A percentile compares a stretch with the other conserved stretches of the same genome.
Conservation (phyloP, 2,888 invertebrate species). For the Lepidonotus clava region DNA sequence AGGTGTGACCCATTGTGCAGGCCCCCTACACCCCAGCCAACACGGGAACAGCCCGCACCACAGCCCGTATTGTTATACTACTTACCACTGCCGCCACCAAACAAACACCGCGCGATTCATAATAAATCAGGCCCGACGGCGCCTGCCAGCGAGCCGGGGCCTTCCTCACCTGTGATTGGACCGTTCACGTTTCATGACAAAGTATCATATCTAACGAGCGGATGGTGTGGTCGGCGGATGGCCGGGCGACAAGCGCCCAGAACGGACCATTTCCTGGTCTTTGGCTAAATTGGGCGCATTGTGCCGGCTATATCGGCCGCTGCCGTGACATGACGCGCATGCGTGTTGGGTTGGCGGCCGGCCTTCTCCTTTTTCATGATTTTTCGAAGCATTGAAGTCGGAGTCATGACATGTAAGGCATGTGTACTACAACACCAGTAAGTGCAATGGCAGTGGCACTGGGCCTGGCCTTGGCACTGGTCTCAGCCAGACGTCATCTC, state of each 20-base stretch:
- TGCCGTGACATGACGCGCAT: neutral
- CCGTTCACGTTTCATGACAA: conserved; percentile 40
- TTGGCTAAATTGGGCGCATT: conserved; percentile 26
- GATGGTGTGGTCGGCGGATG: neutral
- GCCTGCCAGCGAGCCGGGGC: neutral
- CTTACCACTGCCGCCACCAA: neutral
- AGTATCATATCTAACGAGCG: conserved; percentile 39
- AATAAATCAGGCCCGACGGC: conserved; percentile 19
- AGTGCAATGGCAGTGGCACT: too few relatives aligned
- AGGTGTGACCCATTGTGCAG: conserved; percentile 34
- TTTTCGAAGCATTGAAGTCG: too few relatives aligned
- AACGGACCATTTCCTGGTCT: conserved; percentile 22
- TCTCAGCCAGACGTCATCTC: too few relatives aligned
- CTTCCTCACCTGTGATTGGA: conserved; percentile 18
- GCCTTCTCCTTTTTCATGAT: neutral
- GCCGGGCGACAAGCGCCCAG: neutral
- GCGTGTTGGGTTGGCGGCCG: neutral
- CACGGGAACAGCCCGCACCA: conserved; percentile 21
- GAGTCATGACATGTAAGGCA: too few relatives aligned
- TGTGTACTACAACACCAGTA: too few relatives aligned
- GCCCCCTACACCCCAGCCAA: neutral
- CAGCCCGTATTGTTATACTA: conserved; percentile 21
- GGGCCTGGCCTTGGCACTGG: too few relatives aligned
- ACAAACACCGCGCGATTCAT: neutral
- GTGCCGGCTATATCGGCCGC: neutral